Conservation (phyloP, 1,140 invertebrate genomes). For the Drosophila elegans region DNA sequence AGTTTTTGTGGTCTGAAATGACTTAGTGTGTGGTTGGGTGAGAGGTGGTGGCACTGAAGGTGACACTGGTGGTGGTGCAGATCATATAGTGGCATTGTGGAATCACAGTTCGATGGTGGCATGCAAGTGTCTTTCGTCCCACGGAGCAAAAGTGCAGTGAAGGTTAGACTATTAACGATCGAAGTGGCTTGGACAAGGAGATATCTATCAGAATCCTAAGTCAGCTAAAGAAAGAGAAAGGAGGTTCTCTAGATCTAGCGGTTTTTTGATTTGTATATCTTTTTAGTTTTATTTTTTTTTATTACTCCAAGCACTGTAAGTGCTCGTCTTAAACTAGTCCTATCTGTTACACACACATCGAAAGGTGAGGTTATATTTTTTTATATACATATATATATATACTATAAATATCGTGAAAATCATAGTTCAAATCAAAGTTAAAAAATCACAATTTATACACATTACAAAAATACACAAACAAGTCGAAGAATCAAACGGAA, state of each 20-base stretch:
- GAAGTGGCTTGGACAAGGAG: conserved; percentile 1
- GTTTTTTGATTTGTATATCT: neutral
- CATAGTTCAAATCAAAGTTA: conserved; percentile 44
- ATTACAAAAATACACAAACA: conserved; percentile 61
- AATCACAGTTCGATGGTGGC: conserved; percentile 38
- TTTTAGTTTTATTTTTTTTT: conserved; percentile 5
- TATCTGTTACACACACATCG: conserved; percentile 54
- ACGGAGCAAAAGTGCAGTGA: conserved; percentile 30
- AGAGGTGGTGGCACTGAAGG: conserved; percentile 6
- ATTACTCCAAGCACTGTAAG: neutral
- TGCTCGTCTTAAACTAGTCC: conserved; percentile 20
- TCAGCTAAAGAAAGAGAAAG: neutral
- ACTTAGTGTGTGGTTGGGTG: conserved; percentile 43
- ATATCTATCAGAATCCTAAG: conserved; percentile 7
- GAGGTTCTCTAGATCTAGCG: neutral
- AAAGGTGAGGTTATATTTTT: conserved; percentile 41
- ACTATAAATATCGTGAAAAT: conserved; percentile 40
- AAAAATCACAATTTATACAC: conserved; percentile 50
- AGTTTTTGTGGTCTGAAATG: conserved; percentile 52
- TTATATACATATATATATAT: conserved; percentile 45
- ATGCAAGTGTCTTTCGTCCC: conserved; percentile 40
- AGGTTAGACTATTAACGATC: conserved; percentile 12
- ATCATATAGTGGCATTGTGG: conserved; percentile 24
- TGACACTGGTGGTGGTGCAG: conserved; percentile 36
- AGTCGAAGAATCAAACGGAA: conserved; percentile 48